Conservation (phyloP, 2,113 vertebrate genomes). For the Misgurnus anguillicaudatus region DNA sequence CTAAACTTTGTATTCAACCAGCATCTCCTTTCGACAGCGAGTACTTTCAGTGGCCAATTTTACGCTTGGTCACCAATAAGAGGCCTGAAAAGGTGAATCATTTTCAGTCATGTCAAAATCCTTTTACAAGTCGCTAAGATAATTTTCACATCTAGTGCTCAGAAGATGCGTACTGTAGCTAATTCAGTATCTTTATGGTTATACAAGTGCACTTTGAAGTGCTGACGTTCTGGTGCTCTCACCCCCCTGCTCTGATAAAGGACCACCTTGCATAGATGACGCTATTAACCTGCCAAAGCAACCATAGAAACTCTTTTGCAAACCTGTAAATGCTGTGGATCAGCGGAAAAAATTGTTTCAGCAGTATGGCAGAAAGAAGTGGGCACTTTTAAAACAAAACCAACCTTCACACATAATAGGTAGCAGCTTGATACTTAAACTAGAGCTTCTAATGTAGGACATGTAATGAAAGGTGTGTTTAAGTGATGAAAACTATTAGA, state of each 20-base stretch:
- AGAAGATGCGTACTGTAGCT: not conserved
- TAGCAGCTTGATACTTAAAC: not conserved
- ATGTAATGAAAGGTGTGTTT: not conserved
- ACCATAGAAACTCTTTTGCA: not conserved
- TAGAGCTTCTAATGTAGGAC: not conserved
- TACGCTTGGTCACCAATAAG: not conserved
- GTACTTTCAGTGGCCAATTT: not conserved
- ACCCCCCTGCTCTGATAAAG: not conserved
- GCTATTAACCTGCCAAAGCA: conserved; percentile 8
- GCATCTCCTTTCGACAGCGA: not conserved
- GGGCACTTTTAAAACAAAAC: not conserved
- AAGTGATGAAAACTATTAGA: not conserved
- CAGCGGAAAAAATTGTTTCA: not conserved
- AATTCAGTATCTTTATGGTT: not conserved
- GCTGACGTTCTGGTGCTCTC: not conserved
- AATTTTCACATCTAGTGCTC: not conserved
- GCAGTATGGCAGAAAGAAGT: not conserved
- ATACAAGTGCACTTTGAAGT: conserved; percentile 3
- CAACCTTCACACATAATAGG: not conserved
- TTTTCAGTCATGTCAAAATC: not conserved
- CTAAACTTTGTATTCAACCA: not conserved
- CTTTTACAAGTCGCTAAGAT: not conserved
- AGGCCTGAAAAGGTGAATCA: not conserved
- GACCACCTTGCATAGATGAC: not conserved
- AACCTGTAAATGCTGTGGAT: not conserved